phyloP scores from a whole-genome alignment of 2,113 vertebrate species.

The Amia ocellicauda region DNA sequence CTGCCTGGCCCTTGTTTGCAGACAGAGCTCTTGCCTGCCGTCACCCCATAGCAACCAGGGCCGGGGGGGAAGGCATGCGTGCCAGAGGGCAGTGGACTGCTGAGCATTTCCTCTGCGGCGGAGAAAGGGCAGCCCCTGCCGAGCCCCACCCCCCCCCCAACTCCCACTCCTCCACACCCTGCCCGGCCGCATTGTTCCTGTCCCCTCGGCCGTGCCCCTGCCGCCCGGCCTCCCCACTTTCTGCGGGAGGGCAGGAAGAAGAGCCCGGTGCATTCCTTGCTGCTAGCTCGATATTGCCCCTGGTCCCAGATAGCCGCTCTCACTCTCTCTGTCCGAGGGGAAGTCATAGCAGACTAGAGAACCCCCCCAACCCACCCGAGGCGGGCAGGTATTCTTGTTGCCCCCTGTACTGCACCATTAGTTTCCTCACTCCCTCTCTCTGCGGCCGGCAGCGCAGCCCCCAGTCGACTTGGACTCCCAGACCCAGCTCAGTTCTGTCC shows the following conservation, averaged over 20 bases:
- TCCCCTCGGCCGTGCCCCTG: slow-evolving; percentile 73
- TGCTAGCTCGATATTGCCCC: slow-evolving; percentile 64
- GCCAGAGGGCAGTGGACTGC: slow-evolving; percentile 64
- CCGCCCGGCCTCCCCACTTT: slow-evolving; percentile 76
- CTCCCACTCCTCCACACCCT: slow-evolving; percentile 47
- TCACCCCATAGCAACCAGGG: slow-evolving; percentile 79
- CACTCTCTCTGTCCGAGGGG: slow-evolving; percentile 29
- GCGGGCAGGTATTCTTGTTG: slow-evolving; percentile 9
- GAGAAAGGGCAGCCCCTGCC: slow-evolving; percentile 65
- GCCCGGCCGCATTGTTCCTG: slow-evolving; percentile 74
- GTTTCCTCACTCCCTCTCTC: slow-evolving; percentile 32
- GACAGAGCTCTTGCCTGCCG: slow-evolving; percentile 15
- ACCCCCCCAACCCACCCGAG: neutral
- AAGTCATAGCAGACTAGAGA: slow-evolving; percentile 50
- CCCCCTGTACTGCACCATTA: neutral
- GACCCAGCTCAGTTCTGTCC: too few species aligned
- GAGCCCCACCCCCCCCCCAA: slow-evolving; percentile 55
- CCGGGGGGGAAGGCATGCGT: slow-evolving; percentile 82
- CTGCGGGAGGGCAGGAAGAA: slow-evolving; percentile 65
- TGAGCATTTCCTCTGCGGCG: slow-evolving; percentile 67
- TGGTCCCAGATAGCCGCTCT: slow-evolving; percentile 25
- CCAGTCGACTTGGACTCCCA: too few species aligned
- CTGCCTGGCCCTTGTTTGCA: slow-evolving; percentile 49
- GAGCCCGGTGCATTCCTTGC: slow-evolving; percentile 84
- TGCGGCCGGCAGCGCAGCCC: neutral